Evolutionary conservation across 1,140 invertebrate species (phyloP).

Genomic region (Drosophila rhopaloa): DNA sequence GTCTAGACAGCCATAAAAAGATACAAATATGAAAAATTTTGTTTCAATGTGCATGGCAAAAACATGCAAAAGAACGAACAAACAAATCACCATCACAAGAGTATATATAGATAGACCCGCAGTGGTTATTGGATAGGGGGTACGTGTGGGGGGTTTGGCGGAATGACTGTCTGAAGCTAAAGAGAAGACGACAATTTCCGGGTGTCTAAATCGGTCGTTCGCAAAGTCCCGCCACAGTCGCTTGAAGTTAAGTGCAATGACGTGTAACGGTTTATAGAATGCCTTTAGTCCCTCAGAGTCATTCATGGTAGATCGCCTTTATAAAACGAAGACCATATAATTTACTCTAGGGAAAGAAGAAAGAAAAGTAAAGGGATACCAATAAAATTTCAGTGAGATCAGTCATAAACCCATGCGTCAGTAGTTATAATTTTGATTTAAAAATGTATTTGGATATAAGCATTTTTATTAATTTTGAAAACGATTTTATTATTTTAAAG

Average conservation of each 20-base stretch:
- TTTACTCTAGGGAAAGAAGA: neutral
- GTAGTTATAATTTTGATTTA: no score
- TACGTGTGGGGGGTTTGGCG: neutral
- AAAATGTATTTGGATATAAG: no score
- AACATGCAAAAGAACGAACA: conserved; percentile 28
- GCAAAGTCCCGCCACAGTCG: conserved; percentile 47
- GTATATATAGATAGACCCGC: conserved; percentile 8
- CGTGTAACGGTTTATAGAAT: conserved; percentile 44
- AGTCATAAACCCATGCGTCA: neutral
- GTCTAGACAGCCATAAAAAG: conserved; percentile 39
- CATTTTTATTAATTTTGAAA: no score
- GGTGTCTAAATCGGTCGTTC: conserved; percentile 71
- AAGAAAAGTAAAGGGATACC: neutral
- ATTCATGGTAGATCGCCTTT: conserved; percentile 16
- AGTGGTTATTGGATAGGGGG: conserved; percentile 20
- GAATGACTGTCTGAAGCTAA: conserved; percentile 30
- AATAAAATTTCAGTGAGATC: neutral
- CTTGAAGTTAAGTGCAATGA: conserved; percentile 60
- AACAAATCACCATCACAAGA: conserved; percentile 24
- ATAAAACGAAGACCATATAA: conserved; percentile 7
- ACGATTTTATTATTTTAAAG: no score
- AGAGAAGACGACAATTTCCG: conserved; percentile 70
- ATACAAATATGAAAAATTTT: conserved; percentile 41
- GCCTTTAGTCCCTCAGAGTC: conserved; percentile 3
- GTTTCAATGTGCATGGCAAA: conserved; percentile 37